Evolutionary conservation across 2,113 vertebrate species (phyloP).

Genomic region (Sturnira hondurensis): DNA sequence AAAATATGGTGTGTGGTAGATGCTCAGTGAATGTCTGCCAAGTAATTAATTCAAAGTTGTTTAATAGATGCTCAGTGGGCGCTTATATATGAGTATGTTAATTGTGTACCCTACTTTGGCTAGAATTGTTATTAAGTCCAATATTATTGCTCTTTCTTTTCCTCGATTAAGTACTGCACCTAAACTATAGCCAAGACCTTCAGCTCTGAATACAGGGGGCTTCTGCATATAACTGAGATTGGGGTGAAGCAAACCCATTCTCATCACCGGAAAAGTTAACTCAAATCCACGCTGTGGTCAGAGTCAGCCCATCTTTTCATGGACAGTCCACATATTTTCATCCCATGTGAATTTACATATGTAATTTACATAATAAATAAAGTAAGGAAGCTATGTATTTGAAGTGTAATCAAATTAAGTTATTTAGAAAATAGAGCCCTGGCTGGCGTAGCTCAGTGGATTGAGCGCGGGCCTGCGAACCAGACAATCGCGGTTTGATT

Average conservation of each 20-base stretch:
- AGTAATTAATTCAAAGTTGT: neutral
- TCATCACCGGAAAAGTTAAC: neutral
- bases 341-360: constrained; percentile 32
- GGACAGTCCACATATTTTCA: neutral
- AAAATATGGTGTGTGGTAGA: neutral
- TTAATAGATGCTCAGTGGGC: neutral
- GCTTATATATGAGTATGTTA: neutral
- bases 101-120: neutral
- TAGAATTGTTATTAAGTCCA: neutral
- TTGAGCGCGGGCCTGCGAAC: too few species aligned
- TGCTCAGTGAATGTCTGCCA: neutral
- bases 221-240: too few species aligned
- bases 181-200: neutral
- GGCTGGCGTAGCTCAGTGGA: too few species aligned
- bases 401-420: constrained; percentile 63
- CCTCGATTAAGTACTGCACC: neutral
- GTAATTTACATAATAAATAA: constrained; percentile 67
- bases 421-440: constrained; percentile 71
- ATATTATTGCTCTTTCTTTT: neutral
- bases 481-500: too few species aligned
- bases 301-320: constrained; percentile 21
- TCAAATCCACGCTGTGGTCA: neutral
- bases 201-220: neutral
- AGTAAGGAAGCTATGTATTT: constrained; percentile 52
- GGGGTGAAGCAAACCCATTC: neutral